Evolutionary conservation across 2,888 invertebrate species (phyloP).

Genomic region (Microdon myrmicae): DNA sequence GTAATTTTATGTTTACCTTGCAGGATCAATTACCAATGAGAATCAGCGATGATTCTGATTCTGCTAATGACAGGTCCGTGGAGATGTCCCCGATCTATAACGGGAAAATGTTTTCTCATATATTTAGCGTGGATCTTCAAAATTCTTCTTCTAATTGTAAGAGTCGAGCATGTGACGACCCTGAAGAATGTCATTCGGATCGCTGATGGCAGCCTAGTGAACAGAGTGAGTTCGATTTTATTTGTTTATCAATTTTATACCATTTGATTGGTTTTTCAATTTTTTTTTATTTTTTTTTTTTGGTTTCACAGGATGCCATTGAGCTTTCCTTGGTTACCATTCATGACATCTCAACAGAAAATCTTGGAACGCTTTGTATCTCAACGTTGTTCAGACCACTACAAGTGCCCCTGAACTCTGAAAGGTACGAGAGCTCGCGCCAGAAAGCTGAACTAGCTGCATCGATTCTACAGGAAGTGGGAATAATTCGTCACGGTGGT

Average conservation of each 20-base stretch:
- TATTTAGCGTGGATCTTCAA: slow-evolving; percentile 46
- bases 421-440: slow-evolving; percentile 78
- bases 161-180: slow-evolving; percentile 52
- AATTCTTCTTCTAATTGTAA: slow-evolving; percentile 31
- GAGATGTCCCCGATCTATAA: slow-evolving; percentile 52
- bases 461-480: slow-evolving; percentile 78
- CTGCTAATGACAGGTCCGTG: slow-evolving; percentile 62
- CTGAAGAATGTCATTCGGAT: slow-evolving; percentile 61
- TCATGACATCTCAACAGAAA: slow-evolving; percentile 79
- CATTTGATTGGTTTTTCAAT: background rate
- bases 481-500: slow-evolving; percentile 73
- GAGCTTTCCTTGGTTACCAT: slow-evolving; percentile 78
- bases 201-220: slow-evolving; percentile 63
- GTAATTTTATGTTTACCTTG: no score
- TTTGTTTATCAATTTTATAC: background rate
- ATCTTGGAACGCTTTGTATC: slow-evolving; percentile 78
- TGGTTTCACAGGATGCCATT: slow-evolving; percentile 69
- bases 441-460: slow-evolving; percentile 85
- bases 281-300: background rate
- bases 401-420: slow-evolving; percentile 75
- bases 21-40: slow-evolving; percentile 61
- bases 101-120: slow-evolving; percentile 41
- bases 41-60: slow-evolving; percentile 66
- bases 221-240: slow-evolving; percentile 57
- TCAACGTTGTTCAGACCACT: slow-evolving; percentile 77